These are phyloP conservation scores for Listronotus bonariensis DNA, from an alignment of 1,140 invertebrate genomes.

Conservation along the genomic window DNA sequence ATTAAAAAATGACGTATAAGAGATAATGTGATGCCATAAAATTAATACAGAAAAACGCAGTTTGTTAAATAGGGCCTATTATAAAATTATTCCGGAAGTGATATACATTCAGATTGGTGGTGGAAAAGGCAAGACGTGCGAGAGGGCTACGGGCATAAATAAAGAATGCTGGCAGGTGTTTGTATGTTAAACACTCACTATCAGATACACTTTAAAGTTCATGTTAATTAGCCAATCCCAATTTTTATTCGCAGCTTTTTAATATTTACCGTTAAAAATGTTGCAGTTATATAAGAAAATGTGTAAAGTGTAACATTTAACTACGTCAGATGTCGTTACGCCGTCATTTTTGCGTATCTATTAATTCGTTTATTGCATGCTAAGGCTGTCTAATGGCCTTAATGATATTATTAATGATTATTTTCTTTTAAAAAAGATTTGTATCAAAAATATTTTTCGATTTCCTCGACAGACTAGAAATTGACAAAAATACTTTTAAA, in stretches of 20 bases:
- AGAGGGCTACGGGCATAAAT: constrained; percentile 37
- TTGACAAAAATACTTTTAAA: no score
- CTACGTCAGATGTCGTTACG: constrained; percentile 22
- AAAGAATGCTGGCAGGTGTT: constrained; percentile 37
- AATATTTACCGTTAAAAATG: constrained; percentile 31
- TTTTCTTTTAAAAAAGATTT: no score
- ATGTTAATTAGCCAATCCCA: constrained; percentile 27
- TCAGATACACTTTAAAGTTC: constrained; percentile 27
- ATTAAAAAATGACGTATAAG: no score
- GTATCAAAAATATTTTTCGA: no score
- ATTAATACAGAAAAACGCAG: no score
- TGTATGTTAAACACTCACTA: constrained; percentile 22
- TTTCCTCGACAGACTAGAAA: no score
- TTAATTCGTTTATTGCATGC: constrained; percentile 6
- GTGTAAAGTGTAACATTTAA: constrained; percentile 9
- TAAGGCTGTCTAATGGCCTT: no score
- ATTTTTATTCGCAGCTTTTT: constrained; percentile 33
- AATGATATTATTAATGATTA: no score
- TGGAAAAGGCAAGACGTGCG: constrained; percentile 13
- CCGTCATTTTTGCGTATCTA: constrained; percentile 8
- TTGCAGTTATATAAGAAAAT: constrained; percentile 27
- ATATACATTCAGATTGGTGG: constrained; percentile 37
- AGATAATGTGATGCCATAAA: no score
- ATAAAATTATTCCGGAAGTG: constrained; percentile 40
- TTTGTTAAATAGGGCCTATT: not conserved